A percentile compares a stretch with the other conserved stretches of the same genome.
phyloP scores from a whole-genome alignment of 2,888 invertebrate species.

The Hypercompe scribonia region DNA sequence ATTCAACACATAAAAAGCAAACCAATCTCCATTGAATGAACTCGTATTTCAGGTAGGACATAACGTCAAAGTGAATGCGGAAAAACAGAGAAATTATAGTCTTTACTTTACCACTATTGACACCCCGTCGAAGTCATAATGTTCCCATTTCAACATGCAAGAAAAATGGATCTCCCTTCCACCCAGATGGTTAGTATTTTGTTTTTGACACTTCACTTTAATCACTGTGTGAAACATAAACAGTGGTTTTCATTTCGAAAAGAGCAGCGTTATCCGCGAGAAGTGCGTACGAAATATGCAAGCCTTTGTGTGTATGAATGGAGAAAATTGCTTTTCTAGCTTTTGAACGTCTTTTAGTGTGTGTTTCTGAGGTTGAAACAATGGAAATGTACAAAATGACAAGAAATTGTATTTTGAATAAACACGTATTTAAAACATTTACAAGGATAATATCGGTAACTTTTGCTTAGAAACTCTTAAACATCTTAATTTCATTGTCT shows the following conservation, averaged over 20 bases:
- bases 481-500: background rate
- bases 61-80: slow-evolving; percentile 46
- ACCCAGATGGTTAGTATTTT: slow-evolving; percentile 66
- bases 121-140: slow-evolving; percentile 73
- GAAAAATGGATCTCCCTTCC: slow-evolving; percentile 59
- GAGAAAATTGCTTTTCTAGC: slow-evolving; percentile 62
- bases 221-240: slow-evolving; percentile 83
- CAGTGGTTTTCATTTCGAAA: slow-evolving; percentile 81
- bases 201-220: slow-evolving; percentile 86
- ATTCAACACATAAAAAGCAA: slow-evolving; percentile 23
- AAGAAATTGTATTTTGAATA: background rate
- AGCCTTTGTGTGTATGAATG: slow-evolving; percentile 61
- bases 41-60: slow-evolving; percentile 30
- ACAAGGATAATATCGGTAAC: background rate
- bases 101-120: slow-evolving; percentile 70
- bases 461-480: background rate
- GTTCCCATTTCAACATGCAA: slow-evolving; percentile 61
- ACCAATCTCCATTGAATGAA: slow-evolving; percentile 49
- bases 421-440: background rate
- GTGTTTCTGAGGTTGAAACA: slow-evolving; percentile 27
- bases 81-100: slow-evolving; percentile 74
- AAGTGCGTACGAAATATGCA: slow-evolving; percentile 67
- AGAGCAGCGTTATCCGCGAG: slow-evolving; percentile 71
- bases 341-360: slow-evolving; percentile 53
- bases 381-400: slow-evolving; percentile 5